Evolutionary conservation across 2,888 invertebrate species (phyloP), one percentile per base, ranked within the genome.

Genomic region (Sinhomidia bicolor): DNA sequence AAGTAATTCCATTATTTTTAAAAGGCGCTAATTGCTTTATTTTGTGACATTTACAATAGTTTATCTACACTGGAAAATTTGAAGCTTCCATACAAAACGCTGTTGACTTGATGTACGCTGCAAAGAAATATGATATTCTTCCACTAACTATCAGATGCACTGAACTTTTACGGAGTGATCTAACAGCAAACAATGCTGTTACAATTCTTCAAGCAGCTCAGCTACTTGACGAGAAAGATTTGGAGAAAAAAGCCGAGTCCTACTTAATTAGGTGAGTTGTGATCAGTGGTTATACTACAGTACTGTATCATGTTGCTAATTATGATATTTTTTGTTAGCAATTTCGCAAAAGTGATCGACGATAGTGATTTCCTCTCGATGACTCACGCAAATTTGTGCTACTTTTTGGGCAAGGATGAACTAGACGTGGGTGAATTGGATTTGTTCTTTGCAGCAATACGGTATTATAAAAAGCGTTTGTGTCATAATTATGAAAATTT

Each of bases 141-240:
- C 89, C 89, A n/a, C 51, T 91, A 20, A 74, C 84, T 9, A 76
- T 65, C 2, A 89, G 84, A 44, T 89, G 89, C 68, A 80, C 87
- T 5, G 85, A 90, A 74, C 84, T 90, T 32, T 81, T 91, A 29
- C 65, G 85, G 41, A 88, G 83, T 36, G 87, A 91, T 54, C 65
- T 91, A 57, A 88, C 84, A 12, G 85, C 86, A 20, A 84, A 76
- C 6, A 91, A 90, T 85, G 91, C 89, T 10, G 84, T 90, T 5
- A 90, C 90, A 0, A 88, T 91, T 20, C 88, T 89, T 20, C 90
- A 91, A 86, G 90, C 90, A 10, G 91, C 90, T 4, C 88, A 89
- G 65, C 32, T 90, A 5, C 32, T 90, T 4, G 89, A 89, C 57
- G 90, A 90, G 41, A 88, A 82, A 14, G 89, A 89, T n/a, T 62